A percentile compares a stretch with the other conserved stretches of the same genome.
These are phyloP conservation scores for Mythimna vitellina DNA, from an alignment of 2,888 invertebrate genomes.

Conservation along the genomic window DNA sequence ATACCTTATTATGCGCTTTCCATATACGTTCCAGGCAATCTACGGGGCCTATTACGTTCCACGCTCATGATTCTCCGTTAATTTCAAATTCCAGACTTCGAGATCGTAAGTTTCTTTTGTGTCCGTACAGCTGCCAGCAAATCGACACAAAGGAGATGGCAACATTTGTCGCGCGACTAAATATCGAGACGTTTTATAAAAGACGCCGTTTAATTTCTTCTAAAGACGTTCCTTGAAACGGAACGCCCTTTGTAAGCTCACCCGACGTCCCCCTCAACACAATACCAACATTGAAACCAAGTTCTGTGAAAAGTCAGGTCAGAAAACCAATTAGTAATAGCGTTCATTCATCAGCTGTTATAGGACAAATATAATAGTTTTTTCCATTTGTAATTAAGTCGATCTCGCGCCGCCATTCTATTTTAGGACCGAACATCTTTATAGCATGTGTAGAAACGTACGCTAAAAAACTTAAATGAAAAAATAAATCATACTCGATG, in stretches of 20 bases:
- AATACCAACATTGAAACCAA: conserved; percentile 73
- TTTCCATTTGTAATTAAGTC: conserved; percentile 72
- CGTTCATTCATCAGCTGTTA: conserved; percentile 77
- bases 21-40: conserved; percentile 89
- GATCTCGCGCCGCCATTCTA: conserved; percentile 71
- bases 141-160: conserved; percentile 85
- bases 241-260: conserved; percentile 81
- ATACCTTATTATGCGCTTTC: conserved; percentile 90
- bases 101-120: conserved; percentile 84
- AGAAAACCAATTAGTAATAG: conserved; percentile 80
- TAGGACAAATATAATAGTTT: conserved; percentile 73
- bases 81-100: conserved; percentile 82
- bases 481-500: conserved; percentile 85
- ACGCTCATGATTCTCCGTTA: conserved; percentile 85
- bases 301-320: conserved; percentile 78
- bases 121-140: conserved; percentile 84
- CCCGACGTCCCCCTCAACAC: conserved; percentile 74
- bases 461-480: conserved; percentile 72
- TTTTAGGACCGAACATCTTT: conserved; percentile 79
- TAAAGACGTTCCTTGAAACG: conserved; percentile 85
- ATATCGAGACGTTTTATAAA: conserved; percentile 83
- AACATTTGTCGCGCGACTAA: conserved; percentile 85
- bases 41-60: conserved; percentile 83
- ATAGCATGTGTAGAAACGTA: conserved; percentile 78
- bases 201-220: conserved; percentile 81